Conservation (phyloP, 2,113 vertebrate species). For the Leucopternis melanops region DNA sequence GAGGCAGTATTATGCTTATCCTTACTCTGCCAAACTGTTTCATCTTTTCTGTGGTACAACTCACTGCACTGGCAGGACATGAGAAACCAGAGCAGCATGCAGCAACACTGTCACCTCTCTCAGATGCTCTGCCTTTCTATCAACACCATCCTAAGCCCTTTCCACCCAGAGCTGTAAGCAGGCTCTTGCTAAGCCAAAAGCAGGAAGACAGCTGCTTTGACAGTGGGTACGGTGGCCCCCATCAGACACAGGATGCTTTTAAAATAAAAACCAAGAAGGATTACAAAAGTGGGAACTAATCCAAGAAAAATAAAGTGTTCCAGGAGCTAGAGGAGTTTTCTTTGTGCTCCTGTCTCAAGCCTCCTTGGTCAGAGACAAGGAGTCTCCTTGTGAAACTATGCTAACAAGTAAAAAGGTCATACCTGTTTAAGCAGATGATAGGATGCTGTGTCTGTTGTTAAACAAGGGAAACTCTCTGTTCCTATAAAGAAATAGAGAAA, state of each 20-base stretch:
- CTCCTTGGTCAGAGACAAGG: background rate
- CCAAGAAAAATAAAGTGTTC: background rate
- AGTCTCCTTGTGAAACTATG: background rate
- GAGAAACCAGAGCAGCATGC: background rate
- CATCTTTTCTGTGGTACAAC: background rate
- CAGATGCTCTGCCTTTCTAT: background rate
- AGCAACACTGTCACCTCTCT: background rate
- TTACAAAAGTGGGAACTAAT: background rate
- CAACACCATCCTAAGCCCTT: background rate
- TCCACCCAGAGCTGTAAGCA: background rate
- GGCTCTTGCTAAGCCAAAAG: background rate
- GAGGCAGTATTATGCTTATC: background rate
- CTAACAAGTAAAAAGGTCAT: conserved; percentile 1
- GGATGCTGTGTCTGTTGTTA: conserved; percentile 15
- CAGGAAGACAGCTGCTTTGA: background rate
- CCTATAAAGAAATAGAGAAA: conserved; percentile 53
- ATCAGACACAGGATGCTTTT: background rate
- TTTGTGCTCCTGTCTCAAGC: background rate
- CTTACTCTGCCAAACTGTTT: background rate
- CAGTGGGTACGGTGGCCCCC: background rate
- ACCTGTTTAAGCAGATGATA: conserved; percentile 55
- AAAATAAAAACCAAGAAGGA: background rate
- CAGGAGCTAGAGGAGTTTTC: background rate
- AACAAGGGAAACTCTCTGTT: conserved; percentile 23
- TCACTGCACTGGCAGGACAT: background rate